Evolutionary conservation across 2,113 vertebrate species (phyloP).

Genomic region (Pionites leucogaster): DNA sequence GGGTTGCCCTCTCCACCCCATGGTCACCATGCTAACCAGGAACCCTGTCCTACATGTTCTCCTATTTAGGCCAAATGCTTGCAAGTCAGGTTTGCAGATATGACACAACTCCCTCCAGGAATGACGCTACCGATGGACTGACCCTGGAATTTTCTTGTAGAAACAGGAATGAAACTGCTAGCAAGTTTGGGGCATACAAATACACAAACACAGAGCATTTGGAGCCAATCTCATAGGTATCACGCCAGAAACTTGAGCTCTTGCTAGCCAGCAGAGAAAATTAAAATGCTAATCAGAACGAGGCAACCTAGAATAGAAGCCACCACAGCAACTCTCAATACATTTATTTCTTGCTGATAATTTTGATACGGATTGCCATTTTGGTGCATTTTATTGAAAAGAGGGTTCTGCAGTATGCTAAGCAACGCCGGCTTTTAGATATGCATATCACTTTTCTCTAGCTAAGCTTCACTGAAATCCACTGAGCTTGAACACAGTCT

Average conservation of each 20-base stretch:
- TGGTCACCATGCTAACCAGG: rapidly evolving
- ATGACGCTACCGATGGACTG: rapidly evolving
- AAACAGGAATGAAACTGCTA: not conserved
- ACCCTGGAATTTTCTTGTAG: not conserved
- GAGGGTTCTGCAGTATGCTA: not conserved
- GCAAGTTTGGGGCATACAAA: not conserved
- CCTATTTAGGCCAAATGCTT: not conserved
- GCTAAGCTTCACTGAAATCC: not conserved
- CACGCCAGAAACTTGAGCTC: not conserved
- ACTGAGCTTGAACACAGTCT: not conserved
- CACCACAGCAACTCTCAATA: not conserved
- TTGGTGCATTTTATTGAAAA: not conserved
- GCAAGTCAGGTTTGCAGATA: not conserved
- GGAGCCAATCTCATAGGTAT: not conserved
- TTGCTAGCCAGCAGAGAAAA: not conserved
- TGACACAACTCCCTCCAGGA: not conserved
- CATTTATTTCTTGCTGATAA: not conserved
- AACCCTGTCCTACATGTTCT: not conserved
- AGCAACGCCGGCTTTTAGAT: not conserved
- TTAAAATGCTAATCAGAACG: not conserved
- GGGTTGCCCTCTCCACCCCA: not conserved
- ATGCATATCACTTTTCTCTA: not conserved
- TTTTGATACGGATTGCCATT: not conserved
- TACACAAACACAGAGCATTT: not conserved
- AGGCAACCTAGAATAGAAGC: not conserved